These are phyloP conservation scores for Linyphia triangularis DNA, from an alignment of 2,888 invertebrate genomes.

Conservation along the genomic window DNA sequence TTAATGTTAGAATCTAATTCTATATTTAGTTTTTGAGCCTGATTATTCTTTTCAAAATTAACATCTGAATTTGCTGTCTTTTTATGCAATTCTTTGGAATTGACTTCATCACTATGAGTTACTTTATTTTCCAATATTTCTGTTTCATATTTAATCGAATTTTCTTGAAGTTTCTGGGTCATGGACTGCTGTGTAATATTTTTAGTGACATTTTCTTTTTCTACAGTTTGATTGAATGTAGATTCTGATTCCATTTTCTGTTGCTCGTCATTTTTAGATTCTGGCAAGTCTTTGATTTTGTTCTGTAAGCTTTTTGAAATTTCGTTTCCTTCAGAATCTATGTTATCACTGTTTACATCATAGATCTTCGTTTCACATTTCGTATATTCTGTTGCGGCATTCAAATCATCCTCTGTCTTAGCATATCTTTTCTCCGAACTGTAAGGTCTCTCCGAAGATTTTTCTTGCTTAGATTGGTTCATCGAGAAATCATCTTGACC, in stretches of 20 bases:
- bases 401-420: background rate
- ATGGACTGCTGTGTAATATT: too few relatives aligned
- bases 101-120: background rate
- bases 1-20: too few relatives aligned
- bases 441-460: background rate
- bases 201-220: too few relatives aligned
- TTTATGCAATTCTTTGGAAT: background rate
- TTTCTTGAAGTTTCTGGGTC: background rate
- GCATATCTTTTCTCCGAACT: background rate
- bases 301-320: background rate
- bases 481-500: too few relatives aligned
- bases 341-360: background rate
- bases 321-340: background rate
- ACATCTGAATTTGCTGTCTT: too few relatives aligned
- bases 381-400: background rate
- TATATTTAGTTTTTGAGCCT: too few relatives aligned
- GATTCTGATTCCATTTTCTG: too few relatives aligned
- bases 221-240: too few relatives aligned
- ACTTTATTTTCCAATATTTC: background rate
- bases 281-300: background rate
- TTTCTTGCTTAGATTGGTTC: slow-evolving; percentile 3
- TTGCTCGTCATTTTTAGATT: background rate
- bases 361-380: background rate
- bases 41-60: too few relatives aligned
- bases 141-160: background rate